phyloP scores from a whole-genome alignment of 64 coral and sea anemone species.

The Dendrophyllia cribrosa region DNA sequence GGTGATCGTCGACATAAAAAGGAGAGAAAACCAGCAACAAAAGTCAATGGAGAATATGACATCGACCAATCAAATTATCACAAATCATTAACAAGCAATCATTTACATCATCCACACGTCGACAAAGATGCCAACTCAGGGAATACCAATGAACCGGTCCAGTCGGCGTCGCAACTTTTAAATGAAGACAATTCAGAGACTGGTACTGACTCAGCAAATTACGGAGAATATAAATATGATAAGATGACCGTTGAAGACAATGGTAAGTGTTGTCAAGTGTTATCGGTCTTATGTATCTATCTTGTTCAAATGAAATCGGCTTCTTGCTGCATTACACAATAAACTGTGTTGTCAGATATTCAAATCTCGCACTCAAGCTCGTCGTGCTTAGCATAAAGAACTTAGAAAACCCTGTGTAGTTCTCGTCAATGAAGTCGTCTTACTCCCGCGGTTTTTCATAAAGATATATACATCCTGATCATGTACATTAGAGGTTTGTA shows the following conservation, averaged over 20 bases:
- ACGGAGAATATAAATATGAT: slow-evolving; percentile 82
- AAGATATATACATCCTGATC: too few species aligned
- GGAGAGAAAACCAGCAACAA: neutral
- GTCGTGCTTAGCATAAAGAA: too few species aligned
- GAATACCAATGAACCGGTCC: neutral
- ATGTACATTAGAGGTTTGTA: too few species aligned
- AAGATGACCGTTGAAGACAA: slow-evolving; percentile 29
- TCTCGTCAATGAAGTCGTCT: too few species aligned
- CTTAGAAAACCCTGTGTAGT: too few species aligned
- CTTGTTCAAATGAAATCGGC: neutral
- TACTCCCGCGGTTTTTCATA: too few species aligned
- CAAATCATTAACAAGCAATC: neutral
- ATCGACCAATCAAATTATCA: neutral
- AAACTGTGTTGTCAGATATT: too few species aligned
- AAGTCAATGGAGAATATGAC: neutral
- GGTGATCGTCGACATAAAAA: slow-evolving; percentile 39
- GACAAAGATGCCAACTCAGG: neutral
- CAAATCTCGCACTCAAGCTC: too few species aligned
- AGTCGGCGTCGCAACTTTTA: neutral
- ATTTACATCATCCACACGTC: neutral
- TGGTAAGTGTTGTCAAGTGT: neutral
- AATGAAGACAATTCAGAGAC: neutral
- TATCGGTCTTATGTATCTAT: neutral
- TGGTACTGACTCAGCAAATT: slow-evolving; percentile 55
- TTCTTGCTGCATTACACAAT: too few species aligned